Evolutionary conservation across 2,888 invertebrate genomes (phyloP).

Genomic region (Pandemis cinnamomeana): DNA sequence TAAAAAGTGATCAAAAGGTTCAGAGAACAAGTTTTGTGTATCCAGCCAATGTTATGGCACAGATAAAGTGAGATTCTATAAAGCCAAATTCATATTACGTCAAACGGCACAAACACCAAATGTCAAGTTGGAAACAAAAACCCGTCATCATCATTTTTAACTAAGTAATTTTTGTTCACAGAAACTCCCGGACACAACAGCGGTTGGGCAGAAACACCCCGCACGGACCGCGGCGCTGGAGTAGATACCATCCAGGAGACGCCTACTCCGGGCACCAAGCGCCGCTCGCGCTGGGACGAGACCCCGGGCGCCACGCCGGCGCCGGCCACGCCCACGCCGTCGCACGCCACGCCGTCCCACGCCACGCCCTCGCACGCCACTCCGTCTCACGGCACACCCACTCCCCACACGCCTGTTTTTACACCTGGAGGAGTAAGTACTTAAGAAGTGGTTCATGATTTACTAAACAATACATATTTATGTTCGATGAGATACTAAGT

Average conservation of each 20-base stretch:
- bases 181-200: slow-evolving; percentile 98
- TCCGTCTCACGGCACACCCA: slow-evolving; percentile 84
- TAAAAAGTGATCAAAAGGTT: no score
- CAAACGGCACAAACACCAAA: no score
- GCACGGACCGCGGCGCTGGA: slow-evolving; percentile 93
- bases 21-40: neutral
- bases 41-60: no score
- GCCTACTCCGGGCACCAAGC: slow-evolving; percentile 97
- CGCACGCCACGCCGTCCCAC: slow-evolving; percentile 89
- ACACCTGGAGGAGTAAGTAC: slow-evolving; percentile 91
- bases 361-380: slow-evolving; percentile 85
- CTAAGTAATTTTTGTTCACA: slow-evolving; percentile 52
- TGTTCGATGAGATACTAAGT: neutral
- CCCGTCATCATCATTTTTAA: neutral
- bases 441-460: neutral
- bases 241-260: slow-evolving; percentile 94
- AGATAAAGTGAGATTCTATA: no score
- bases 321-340: slow-evolving; percentile 90
- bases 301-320: slow-evolving; percentile 94
- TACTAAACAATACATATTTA: neutral
- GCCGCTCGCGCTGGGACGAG: slow-evolving; percentile 99
- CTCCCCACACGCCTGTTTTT: slow-evolving; percentile 87
- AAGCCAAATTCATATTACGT: no score
- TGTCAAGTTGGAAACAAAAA: no score
- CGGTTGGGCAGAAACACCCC: slow-evolving; percentile 99